phyloP scores from a whole-genome alignment of 2,888 invertebrate species.

The Pomacea canaliculata region DNA sequence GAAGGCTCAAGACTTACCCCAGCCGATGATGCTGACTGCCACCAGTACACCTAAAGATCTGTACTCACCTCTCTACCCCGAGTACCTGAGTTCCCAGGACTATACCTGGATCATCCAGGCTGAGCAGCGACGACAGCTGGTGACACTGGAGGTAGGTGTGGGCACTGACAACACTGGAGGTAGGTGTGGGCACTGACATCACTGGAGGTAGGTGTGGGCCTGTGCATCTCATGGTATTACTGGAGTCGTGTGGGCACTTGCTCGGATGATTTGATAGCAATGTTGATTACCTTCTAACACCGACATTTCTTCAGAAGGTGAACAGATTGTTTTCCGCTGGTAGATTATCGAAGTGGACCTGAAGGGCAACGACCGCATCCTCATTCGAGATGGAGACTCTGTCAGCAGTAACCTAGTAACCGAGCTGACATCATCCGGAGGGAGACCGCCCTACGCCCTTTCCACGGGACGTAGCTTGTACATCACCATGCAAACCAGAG shows the following conservation, averaged over 20 bases:
- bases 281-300: too few species aligned
- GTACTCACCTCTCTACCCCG: conserved; percentile 28
- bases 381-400: conserved; percentile 49
- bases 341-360: conserved; percentile 45
- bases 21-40: conserved; percentile 27
- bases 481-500: conserved; percentile 42
- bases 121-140: conserved; percentile 33
- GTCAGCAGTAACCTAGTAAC: conserved; percentile 34
- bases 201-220: background rate
- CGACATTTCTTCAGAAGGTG: too few species aligned
- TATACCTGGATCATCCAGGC: conserved; percentile 47
- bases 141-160: conserved; percentile 47
- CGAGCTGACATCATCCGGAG: conserved; percentile 27
- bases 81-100: conserved; percentile 46
- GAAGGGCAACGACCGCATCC: conserved; percentile 37
- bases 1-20: conserved; percentile 5
- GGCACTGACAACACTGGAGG: conserved; percentile 49
- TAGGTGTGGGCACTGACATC: conserved; percentile 16
- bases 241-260: too few species aligned
- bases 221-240: too few species aligned
- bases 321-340: too few species aligned
- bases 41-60: conserved; percentile 14
- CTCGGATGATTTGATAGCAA: too few species aligned
- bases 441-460: conserved; percentile 32
- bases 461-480: conserved; percentile 49